Percentiles rank a stretch among this genome's conserved stretches.
Conservation (phyloP, 2,113 vertebrate species). For the Condylura cristata region DNA sequence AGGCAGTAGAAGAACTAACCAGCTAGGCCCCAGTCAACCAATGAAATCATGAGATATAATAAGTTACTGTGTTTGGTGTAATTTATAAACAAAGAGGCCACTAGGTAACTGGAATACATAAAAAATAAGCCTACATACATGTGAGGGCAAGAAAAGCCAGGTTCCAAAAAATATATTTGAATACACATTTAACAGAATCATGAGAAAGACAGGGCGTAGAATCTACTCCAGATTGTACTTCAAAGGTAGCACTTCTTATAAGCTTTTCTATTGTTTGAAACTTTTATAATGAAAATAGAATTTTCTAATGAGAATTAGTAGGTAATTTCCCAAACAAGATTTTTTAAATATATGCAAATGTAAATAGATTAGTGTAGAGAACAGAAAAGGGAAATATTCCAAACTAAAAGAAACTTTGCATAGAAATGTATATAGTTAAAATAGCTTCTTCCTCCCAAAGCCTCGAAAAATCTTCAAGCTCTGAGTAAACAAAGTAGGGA, state of each 20-base stretch:
- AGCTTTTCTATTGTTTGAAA: constrained; percentile 36
- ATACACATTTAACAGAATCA: neutral
- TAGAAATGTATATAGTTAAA: neutral
- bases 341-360: neutral
- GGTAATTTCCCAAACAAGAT: neutral
- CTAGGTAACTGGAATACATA: neutral
- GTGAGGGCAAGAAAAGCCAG: neutral
- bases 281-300: neutral
- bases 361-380: neutral
- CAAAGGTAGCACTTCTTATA: neutral
- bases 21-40: neutral
- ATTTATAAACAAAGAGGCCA: neutral
- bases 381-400: neutral
- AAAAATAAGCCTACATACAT: neutral
- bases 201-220: neutral
- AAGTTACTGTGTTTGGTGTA: neutral
- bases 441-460: neutral
- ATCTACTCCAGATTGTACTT: neutral
- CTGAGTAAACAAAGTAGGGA: neutral
- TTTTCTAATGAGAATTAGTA: neutral
- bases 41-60: neutral
- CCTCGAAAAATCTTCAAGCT: constrained; percentile 1
- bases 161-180: neutral
- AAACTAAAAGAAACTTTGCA: neutral
- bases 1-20: neutral